phyloP scores from a whole-genome alignment of 1,140 invertebrate genomes.

The Aphaenogaster rudis region DNA sequence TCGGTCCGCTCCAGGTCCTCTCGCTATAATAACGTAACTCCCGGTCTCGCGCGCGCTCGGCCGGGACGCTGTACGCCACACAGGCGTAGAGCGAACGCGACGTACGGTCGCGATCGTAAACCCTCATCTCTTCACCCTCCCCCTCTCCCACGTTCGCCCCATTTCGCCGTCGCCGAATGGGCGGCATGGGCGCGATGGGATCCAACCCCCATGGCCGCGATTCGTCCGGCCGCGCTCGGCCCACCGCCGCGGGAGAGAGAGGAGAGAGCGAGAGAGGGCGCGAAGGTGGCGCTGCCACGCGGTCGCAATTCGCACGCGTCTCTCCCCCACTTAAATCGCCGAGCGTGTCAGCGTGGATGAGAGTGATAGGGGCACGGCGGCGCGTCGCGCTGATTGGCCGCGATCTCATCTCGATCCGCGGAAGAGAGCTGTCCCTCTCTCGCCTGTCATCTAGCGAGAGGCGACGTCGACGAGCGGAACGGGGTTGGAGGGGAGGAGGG shows the following conservation, averaged over 20 bases:
- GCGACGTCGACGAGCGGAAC: neutral
- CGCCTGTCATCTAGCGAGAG: neutral
- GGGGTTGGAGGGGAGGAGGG: no score
- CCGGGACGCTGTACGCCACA: conserved; percentile 23
- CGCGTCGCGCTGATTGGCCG: conserved; percentile 64
- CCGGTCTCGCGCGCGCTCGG: conserved; percentile 16
- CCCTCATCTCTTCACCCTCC: neutral
- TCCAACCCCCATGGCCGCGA: conserved; percentile 24
- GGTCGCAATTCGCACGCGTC: conserved; percentile 45
- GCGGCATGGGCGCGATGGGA: conserved; percentile 31
- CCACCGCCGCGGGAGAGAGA: neutral
- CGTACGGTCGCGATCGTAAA: conserved; percentile 11
- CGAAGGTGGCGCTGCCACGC: conserved; percentile 59
- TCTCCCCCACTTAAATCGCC: conserved; percentile 41
- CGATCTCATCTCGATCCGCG: conserved; percentile 33
- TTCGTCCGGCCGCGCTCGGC: conserved; percentile 60
- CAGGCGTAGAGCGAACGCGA: conserved; percentile 8
- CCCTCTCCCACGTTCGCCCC: neutral
- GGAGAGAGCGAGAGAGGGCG: neutral
- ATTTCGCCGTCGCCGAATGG: neutral
- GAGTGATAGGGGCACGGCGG: conserved; percentile 34
- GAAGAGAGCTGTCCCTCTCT: conserved; percentile 48
- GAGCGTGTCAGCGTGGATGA: conserved; percentile 34
- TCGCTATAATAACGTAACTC: conserved; percentile 69
- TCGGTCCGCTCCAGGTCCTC: conserved; percentile 44